These are phyloP conservation scores for Odobenus rosmarus DNA, from an alignment of 2,113 vertebrate genomes.

Conservation along the genomic window DNA sequence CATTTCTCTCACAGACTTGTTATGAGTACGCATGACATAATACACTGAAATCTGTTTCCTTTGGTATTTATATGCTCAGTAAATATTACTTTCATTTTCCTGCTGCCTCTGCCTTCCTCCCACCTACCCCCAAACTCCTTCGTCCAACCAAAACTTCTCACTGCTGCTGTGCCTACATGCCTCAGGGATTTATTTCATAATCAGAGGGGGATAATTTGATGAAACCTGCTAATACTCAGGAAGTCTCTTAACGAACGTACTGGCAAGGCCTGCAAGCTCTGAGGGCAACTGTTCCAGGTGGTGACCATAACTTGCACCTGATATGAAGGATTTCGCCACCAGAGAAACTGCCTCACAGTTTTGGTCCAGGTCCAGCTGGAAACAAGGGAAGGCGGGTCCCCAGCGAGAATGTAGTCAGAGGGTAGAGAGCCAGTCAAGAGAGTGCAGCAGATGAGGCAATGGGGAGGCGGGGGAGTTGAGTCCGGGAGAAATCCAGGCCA, in stretches of 20 bases:
- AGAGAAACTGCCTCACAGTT: not conserved
- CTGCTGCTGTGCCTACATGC: not conserved
- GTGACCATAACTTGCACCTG: not conserved
- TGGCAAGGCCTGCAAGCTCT: not conserved
- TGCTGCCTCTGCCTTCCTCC: not conserved
- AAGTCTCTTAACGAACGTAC: not conserved
- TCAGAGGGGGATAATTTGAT: not conserved
- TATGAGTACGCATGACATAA: not conserved
- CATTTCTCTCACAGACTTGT: not conserved
- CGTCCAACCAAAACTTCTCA: not conserved
- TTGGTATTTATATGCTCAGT: not conserved
- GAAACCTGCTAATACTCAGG: not conserved
- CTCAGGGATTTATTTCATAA: conserved; percentile 28
- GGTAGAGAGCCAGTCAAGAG: not conserved
- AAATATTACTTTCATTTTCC: not conserved
- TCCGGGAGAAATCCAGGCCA: not conserved
- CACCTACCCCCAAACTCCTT: not conserved
- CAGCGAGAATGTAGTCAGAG: not conserved
- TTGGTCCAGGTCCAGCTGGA: not conserved
- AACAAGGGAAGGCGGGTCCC: not conserved
- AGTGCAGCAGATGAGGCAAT: not conserved
- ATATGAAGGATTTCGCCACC: not conserved
- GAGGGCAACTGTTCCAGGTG: not conserved
- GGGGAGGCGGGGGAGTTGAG: not conserved
- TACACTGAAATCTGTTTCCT: not conserved